Conservation (phyloP, 2,888 invertebrate genomes). For the Notodonta ziczac region DNA sequence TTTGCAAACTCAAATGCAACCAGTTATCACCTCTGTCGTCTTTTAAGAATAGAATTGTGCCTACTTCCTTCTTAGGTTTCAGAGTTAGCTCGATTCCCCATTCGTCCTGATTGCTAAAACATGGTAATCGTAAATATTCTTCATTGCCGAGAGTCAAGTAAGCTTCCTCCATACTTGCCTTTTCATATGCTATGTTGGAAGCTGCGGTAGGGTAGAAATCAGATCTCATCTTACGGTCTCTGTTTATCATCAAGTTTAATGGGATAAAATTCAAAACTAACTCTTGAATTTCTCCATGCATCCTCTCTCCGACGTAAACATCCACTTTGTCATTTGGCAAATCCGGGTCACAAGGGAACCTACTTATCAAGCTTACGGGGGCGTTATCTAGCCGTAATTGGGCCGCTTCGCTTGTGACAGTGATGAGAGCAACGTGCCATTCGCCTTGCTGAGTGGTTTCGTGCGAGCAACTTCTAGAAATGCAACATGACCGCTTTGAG, state of each 20-base stretch:
- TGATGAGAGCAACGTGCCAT: conserved; percentile 73
- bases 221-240: conserved; percentile 34
- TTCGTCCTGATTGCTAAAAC: conserved; percentile 61
- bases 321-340: conserved; percentile 64
- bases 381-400: conserved; percentile 71
- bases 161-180: conserved; percentile 66
- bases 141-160: conserved; percentile 59
- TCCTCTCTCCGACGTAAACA: conserved; percentile 70
- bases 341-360: conserved; percentile 71
- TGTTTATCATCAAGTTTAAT: conserved; percentile 54
- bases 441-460: conserved; percentile 59
- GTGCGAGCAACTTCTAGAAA: conserved; percentile 64
- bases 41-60: conserved; percentile 64
- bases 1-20: conserved; percentile 65
- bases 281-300: conserved; percentile 77
- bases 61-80: conserved; percentile 63
- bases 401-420: conserved; percentile 66
- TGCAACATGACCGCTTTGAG: conserved; percentile 55
- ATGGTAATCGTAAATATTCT: conserved; percentile 69
- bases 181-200: conserved; percentile 72
- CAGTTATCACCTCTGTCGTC: conserved; percentile 53
- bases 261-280: conserved; percentile 75
- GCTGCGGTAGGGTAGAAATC: conserved; percentile 57
- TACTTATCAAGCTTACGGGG: conserved; percentile 46
- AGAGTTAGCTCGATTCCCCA: conserved; percentile 71